Conservation (phyloP, 2,113 vertebrate genomes). For the Naja naja region DNA sequence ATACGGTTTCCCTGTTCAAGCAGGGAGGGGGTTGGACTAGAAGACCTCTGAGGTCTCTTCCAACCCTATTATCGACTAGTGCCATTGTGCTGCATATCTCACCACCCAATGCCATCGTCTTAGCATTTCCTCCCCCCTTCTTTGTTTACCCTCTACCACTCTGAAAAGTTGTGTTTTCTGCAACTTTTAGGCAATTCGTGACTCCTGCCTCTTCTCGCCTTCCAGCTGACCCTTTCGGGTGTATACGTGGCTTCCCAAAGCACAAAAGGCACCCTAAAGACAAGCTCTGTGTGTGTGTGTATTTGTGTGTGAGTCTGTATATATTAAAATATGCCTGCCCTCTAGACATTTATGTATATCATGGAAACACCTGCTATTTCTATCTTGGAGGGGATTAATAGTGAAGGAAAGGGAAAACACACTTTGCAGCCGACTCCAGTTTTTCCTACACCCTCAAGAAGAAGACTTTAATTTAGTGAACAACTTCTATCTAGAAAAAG, state of each 20-base stretch:
- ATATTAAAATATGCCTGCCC: background rate
- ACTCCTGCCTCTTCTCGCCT: background rate
- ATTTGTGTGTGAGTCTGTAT: background rate
- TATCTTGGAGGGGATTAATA: background rate
- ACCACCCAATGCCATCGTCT: background rate
- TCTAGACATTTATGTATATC: background rate
- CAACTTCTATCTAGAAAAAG: background rate
- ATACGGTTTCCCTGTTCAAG: no score
- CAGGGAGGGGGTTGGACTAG: no score
- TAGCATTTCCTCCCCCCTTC: background rate
- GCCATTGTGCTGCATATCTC: background rate
- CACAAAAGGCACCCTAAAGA: background rate
- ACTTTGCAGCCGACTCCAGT: background rate
- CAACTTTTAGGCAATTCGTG: background rate
- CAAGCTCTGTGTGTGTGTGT: background rate
- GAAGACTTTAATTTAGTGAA: background rate
- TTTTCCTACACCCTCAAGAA: background rate
- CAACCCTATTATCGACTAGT: background rate
- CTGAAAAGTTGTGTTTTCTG: background rate
- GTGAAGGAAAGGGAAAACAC: background rate
- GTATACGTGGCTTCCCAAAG: background rate
- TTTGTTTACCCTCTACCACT: background rate
- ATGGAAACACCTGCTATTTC: background rate
- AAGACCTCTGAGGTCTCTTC: no score
- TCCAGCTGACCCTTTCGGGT: background rate